Evolutionary conservation across 2,797 vertebrate species (phyloP).

Genomic region (Oreochromis grahami): DNA sequence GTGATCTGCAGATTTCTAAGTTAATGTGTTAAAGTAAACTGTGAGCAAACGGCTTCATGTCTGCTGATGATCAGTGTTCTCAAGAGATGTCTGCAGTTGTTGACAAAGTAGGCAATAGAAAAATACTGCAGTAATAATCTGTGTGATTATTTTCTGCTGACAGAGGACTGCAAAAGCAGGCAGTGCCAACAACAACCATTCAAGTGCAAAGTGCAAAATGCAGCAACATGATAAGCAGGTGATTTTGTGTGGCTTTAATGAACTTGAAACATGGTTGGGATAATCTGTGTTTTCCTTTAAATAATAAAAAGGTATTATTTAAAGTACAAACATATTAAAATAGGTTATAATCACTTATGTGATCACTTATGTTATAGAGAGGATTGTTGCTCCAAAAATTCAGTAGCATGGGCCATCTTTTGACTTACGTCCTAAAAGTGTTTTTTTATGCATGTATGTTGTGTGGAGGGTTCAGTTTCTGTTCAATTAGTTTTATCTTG

Average conservation of each 20-base stretch:
- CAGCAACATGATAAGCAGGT: not conserved
- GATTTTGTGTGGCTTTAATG: not conserved
- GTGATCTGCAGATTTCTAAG: not conserved
- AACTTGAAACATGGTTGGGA: not conserved
- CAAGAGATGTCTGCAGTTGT: constrained; percentile 1
- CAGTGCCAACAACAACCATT: not conserved
- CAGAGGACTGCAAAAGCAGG: not conserved
- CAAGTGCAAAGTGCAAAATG: not conserved
- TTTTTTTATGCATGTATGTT: not conserved
- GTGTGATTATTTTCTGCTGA: not conserved
- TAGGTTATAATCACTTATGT: not conserved
- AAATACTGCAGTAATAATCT: not conserved
- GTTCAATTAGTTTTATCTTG: constrained; percentile 8
- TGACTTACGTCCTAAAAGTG: not conserved
- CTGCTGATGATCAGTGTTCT: not conserved
- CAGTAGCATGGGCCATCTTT: not conserved
- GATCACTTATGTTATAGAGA: not conserved
- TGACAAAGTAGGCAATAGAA: not conserved
- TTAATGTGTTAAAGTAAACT: not conserved
- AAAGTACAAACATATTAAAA: not conserved
- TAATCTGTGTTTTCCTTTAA: not conserved
- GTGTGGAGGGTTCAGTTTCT: not conserved
- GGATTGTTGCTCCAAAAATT: not conserved
- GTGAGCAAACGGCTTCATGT: not conserved
- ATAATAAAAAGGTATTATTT: not conserved